Percentiles rank a stretch among this genome's conserved stretches.
phyloP scores from a whole-genome alignment of 2,113 vertebrate species.

The Herpailurus yagouaroundi region DNA sequence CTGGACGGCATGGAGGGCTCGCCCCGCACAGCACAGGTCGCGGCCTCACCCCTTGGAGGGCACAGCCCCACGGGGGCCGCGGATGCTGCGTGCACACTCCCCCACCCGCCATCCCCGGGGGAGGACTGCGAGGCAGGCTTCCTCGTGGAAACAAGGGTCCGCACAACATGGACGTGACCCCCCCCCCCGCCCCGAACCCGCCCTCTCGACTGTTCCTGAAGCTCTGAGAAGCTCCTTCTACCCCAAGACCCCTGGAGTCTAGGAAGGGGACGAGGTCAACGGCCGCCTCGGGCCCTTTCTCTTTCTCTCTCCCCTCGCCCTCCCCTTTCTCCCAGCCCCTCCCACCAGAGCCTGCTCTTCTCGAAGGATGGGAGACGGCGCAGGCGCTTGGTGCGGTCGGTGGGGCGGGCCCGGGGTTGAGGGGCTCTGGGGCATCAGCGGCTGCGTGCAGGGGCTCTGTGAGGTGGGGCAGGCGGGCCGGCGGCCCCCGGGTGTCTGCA shows the following conservation, averaged over 20 bases:
- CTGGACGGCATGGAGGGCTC: accelerated
- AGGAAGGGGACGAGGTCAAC: accelerated
- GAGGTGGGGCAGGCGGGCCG: accelerated
- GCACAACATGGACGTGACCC: accelerated
- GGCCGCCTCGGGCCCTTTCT: accelerated
- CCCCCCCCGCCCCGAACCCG: accelerated
- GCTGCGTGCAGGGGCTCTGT: background rate
- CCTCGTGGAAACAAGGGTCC: background rate
- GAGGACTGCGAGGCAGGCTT: background rate
- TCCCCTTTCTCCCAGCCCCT: background rate
- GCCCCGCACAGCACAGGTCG: accelerated
- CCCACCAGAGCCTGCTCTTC: too few relatives aligned
- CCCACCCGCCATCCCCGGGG: accelerated
- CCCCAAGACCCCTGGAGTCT: too few relatives aligned
- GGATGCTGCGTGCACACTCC: accelerated
- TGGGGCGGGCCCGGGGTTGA: background rate
- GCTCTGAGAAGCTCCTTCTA: background rate
- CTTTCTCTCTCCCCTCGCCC: background rate
- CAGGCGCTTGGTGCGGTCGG: accelerated
- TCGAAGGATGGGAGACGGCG: accelerated
- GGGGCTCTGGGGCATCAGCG: accelerated
- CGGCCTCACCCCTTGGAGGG: accelerated
- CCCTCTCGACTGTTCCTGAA: accelerated
- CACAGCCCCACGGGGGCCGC: background rate
- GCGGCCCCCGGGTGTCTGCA: accelerated